Evolutionary conservation across 2,797 vertebrate species (phyloP), one percentile per base, ranked within the genome.

Genomic region (Knipowitschia caucasica): DNA sequence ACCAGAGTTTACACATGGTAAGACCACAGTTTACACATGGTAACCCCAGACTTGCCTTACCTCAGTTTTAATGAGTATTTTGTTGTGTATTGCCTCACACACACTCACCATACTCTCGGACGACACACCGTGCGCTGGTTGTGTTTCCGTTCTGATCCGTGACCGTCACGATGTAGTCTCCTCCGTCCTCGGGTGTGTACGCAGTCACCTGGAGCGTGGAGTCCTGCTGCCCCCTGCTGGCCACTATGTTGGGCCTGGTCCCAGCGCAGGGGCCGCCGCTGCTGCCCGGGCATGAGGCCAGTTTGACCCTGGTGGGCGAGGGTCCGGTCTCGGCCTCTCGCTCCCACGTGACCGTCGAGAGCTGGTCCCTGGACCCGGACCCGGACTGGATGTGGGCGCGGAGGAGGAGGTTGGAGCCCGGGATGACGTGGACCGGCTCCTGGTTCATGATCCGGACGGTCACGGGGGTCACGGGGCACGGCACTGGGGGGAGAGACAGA

Each of bases 91-190:
- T n/a, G n/a, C n/a, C n/a, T n/a, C n/a, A n/a, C n/a, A n/a, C n/a
- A 14, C n/a, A 50, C 36, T 65, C 88, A 91, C 90, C 82, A 2
- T 92, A 92, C 47, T 85, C 84, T 42, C 83, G 75, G 66, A 91
- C 85, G 15, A 76, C 72, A 56, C 81, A 83, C 18, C 67, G 58
- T 10, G 76, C 78, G 0, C 67, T 73, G 55, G 43, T 63, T 23
- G 58, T 60, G 50, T 39, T 56, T 42, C 86, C 87, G 2, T 1
- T 50, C 18, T 53, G 65, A 50, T 88, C 73, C 0, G 35, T 82
- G 46, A 90, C 78, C 0, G 80, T 89, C 56, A 91, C 59, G 0
- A 69, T 60, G 57, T 89, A 91, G 53, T 87, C 58, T 0, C 87
- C 88, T 4, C 61, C 46, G 55, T 90, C 88, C 2, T 15, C 27